These are phyloP conservation scores for Aphis gossypii DNA, from an alignment of 1,140 invertebrate species.

Conservation along the genomic window DNA sequence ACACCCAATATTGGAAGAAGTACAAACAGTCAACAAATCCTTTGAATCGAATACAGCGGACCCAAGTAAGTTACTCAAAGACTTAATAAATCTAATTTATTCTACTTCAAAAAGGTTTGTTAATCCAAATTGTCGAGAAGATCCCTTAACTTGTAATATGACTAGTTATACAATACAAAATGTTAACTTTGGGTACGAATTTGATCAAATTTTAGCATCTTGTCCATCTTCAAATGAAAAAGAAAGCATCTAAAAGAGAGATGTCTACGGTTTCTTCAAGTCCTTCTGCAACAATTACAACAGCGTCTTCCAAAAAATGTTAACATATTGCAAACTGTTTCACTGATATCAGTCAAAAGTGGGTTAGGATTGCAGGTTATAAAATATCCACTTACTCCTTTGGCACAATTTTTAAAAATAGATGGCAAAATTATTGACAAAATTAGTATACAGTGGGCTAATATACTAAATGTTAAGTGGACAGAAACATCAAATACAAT, in stretches of 20 bases:
- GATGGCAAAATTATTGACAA: background rate
- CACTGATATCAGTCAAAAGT: slow-evolving; percentile 10
- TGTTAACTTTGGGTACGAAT: background rate
- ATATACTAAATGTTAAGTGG: too few relatives aligned
- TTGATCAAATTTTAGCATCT: background rate
- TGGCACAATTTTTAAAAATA: background rate
- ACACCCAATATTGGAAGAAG: background rate
- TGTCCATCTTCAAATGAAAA: background rate
- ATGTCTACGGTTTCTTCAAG: background rate
- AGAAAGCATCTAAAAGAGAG: background rate
- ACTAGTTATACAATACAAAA: background rate
- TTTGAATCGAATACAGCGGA: background rate
- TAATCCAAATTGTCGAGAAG: background rate
- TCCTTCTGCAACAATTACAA: background rate
- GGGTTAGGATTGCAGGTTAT: background rate
- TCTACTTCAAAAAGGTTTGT: background rate
- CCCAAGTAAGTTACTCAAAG: background rate
- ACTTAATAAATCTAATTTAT: background rate
- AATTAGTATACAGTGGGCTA: too few relatives aligned
- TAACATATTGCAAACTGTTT: background rate
- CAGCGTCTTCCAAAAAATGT: background rate
- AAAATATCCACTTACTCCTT: slow-evolving; percentile 32
- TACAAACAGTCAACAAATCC: background rate
- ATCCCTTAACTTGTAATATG: background rate
- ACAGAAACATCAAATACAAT: too few relatives aligned